Conservation (phyloP, 2,888 invertebrate species). For the Gastracanthus pulcherrimus region DNA sequence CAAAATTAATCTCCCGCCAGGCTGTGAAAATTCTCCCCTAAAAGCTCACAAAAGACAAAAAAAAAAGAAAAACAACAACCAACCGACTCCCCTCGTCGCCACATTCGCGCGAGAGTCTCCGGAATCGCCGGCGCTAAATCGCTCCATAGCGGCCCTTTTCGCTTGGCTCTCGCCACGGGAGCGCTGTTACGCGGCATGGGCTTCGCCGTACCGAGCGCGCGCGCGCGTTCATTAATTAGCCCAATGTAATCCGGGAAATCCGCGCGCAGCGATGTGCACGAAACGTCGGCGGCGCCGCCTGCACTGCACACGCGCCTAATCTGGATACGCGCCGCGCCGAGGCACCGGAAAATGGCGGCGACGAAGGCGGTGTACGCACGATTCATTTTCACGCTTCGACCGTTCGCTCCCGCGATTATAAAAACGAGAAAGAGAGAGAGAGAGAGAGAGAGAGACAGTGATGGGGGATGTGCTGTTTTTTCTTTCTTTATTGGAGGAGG, state of each 20-base stretch:
- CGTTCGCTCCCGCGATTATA: too few relatives aligned
- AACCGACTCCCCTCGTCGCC: too few relatives aligned
- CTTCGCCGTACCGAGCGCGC: neutral
- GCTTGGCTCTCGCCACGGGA: too few relatives aligned
- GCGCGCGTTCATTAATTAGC: conserved; percentile 46
- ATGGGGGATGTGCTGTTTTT: too few relatives aligned
- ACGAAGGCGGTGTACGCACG: too few relatives aligned
- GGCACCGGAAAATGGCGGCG: neutral
- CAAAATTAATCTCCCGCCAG: neutral
- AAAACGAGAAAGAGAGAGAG: too few relatives aligned
- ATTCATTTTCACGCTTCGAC: conserved; percentile 2
- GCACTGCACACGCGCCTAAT: neutral
- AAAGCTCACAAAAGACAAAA: neutral
- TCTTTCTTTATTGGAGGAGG: too few relatives aligned
- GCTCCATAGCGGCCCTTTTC: too few relatives aligned
- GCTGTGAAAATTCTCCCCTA: neutral
- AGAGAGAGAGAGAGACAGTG: too few relatives aligned
- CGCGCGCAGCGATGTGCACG: conserved; percentile 3
- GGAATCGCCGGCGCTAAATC: neutral
- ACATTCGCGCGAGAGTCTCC: neutral
- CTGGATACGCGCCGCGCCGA: neutral
- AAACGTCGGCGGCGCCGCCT: neutral
- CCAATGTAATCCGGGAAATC: conserved; percentile 38
- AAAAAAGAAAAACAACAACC: too few relatives aligned
- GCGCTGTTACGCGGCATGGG: too few relatives aligned